Base-by-base conservation (phyloP, 1,140 invertebrate species). In the Asobara japonica region DNA sequence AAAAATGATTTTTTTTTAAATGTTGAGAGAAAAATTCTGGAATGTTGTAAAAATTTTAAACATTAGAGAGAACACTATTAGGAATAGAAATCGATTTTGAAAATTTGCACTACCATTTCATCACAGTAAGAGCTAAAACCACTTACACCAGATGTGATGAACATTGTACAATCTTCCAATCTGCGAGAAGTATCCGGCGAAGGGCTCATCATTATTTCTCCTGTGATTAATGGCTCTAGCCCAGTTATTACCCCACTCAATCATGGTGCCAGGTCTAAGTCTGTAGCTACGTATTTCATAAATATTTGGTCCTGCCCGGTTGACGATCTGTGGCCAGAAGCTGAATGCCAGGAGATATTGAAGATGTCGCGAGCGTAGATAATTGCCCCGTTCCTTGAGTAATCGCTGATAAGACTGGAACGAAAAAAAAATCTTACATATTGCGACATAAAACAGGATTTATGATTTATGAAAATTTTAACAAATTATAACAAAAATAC, bases 231-330 rank as follows among this genome's bases (percentile, higher is more conserved):
- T 96, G 38, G 97, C 98, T 80, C 96, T 89, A 0, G 97, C 96
- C 98, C 97, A 99, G 87, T 98, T 98, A 86, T 99, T 99, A 74
- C 97, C 97, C 98, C 97, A 99, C 88, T 99, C 97, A 77, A 99
- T 98, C 96, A 99, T 98, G 0, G 97, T 98, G 27, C 97, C 92
- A 5, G 97, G 96, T 88, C 97, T 97, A 20, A 99, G 88, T 78
- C 95, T 93, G 79, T 96, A 96, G 75, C 94, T 96, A 79, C 97
- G 90, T 79, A 99, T 95, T 89, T 99, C 97, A 83, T 99, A 99
- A 75, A 97, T 94, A 81, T 96, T 94, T 27, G 90, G 89, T n/a
- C 91, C 91, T 7, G 88, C 79, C 71, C 96, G 89, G n/a, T 92
- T 91, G 72, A 91, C 88, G 7, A 96, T 93, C 71, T 90, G 89